Conservation (phyloP, 1,140 invertebrate species). For the Brachionus asplanchnoidis region DNA sequence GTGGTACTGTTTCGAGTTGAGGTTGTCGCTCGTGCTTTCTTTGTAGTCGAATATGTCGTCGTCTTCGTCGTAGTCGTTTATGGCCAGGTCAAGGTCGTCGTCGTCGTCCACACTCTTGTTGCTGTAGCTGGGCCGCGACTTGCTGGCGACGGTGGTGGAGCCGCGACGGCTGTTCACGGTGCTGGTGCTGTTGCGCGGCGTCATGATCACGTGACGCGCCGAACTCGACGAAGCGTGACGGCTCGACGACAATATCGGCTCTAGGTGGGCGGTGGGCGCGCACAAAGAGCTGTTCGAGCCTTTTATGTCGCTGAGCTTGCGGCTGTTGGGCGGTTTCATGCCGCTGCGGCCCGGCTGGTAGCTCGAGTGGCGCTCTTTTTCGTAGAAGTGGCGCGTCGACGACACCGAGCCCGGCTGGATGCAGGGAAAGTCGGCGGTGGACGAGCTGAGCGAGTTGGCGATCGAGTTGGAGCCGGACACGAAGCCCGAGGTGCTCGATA, state of each 20-base stretch:
- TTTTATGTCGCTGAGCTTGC: not conserved
- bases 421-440: not conserved
- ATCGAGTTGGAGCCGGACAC: constrained; percentile 9
- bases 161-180: not conserved
- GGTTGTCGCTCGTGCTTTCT: not conserved
- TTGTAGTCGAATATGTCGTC: constrained; percentile 33
- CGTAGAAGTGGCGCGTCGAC: not conserved
- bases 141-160: not conserved
- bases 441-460: constrained; percentile 4
- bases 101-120: not conserved
- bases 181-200: constrained; percentile 16
- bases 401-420: constrained; percentile 11
- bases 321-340: not conserved
- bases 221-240: not conserved
- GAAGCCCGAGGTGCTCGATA: constrained; percentile 4
- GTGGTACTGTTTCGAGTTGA: constrained; percentile 29
- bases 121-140: not conserved
- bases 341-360: not conserved
- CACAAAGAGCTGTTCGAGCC: not conserved
- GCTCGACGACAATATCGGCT: not conserved
- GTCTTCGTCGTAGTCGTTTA: constrained; percentile 35
- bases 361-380: not conserved
- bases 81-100: not conserved
- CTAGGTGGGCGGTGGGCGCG: not conserved
- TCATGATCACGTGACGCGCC: not conserved